Evolutionary conservation across 2,797 vertebrate species (phyloP).

Genomic region (Chaenodraco wilsoni): DNA sequence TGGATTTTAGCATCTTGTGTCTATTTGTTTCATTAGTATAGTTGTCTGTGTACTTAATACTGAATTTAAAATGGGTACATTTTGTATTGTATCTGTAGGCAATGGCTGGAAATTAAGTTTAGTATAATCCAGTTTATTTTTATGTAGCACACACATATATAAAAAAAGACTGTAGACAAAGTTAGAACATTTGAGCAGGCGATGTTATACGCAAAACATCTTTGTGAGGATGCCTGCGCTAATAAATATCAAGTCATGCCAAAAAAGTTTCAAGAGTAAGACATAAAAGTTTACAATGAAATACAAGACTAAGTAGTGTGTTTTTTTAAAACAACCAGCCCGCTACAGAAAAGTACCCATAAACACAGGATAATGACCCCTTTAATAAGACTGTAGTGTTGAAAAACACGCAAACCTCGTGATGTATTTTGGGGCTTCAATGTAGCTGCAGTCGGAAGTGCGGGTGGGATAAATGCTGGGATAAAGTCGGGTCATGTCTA

Average conservation of each 20-base stretch:
- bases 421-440: conserved; percentile 3
- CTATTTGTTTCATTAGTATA: neutral
- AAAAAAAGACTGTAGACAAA: too few species aligned
- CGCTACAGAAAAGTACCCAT: neutral
- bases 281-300: too few species aligned
- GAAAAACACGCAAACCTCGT: neutral
- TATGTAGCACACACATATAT: too few species aligned
- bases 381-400: neutral
- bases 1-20: too few species aligned
- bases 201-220: too few species aligned
- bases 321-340: neutral
- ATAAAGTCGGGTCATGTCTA: neutral
- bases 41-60: neutral
- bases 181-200: too few species aligned
- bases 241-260: too few species aligned
- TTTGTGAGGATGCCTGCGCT: too few species aligned
- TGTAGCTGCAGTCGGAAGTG: neutral
- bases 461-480: conserved; percentile 18
- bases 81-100: neutral
- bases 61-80: neutral
- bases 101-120: neutral
- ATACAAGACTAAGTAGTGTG: neutral
- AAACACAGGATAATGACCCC: neutral
- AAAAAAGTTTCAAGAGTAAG: too few species aligned
- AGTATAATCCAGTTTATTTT: too few species aligned